A percentile compares a stretch with the other conserved stretches of the same genome.
Conservation (phyloP, 2,797 vertebrate genomes). For the Artibeus lituratus region DNA sequence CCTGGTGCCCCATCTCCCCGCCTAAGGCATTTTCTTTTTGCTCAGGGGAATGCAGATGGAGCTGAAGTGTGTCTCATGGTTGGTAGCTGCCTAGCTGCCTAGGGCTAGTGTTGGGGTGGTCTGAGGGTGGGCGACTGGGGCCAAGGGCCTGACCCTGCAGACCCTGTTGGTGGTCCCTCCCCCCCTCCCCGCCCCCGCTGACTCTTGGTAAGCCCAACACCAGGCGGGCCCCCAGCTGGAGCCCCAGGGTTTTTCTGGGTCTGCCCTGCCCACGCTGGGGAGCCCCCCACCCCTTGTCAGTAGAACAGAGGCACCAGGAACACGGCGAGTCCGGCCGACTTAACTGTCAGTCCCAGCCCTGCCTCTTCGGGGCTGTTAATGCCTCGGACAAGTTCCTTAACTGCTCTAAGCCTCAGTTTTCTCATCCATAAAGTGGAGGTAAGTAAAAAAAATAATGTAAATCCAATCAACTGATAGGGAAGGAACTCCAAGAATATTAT, state of each 20-base stretch:
- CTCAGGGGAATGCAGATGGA: neutral
- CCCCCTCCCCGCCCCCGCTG: too few species aligned
- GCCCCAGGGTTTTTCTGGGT: neutral
- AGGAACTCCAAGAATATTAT: neutral
- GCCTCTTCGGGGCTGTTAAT: neutral
- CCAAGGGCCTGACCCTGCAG: neutral
- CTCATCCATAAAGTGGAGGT: conserved; percentile 11
- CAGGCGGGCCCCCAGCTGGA: neutral
- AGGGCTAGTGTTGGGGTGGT: neutral
- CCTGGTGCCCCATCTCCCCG: neutral
- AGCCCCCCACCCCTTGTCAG: neutral
- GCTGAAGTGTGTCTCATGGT: neutral
- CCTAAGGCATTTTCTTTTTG: neutral
- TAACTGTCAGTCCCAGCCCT: neutral
- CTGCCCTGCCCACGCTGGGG: neutral
- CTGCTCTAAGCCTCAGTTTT: conserved; percentile 9
- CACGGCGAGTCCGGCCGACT: neutral
- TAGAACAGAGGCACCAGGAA: neutral
- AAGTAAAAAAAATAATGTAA: neutral
- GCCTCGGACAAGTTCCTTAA: neutral
- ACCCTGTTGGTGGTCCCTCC: neutral
- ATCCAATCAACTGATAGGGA: neutral
- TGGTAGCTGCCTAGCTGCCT: neutral
- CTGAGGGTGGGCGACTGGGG: neutral
- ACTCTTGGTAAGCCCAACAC: neutral